Percentiles rank a stretch among this genome's conserved stretches.
Evolutionary conservation across 2,797 vertebrate genomes (phyloP).

Genomic region (Toxotes lorentzi): DNA sequence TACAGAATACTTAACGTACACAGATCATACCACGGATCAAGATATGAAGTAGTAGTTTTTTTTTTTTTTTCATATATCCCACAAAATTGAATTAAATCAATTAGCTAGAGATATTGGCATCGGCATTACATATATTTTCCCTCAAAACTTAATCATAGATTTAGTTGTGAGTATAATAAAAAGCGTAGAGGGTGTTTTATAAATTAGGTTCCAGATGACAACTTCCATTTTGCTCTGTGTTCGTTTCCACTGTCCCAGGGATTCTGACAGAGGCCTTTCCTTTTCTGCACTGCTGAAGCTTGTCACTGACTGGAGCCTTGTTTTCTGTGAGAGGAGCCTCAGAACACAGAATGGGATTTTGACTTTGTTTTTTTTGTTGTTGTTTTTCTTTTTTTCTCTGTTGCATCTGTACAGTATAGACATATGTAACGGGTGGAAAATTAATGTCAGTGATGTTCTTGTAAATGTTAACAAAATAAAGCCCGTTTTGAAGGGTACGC

Average conservation of each 20-base stretch:
- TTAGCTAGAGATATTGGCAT: slow-evolving; percentile 55
- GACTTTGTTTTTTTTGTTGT: slow-evolving; percentile 7
- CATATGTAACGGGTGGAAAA: slow-evolving; percentile 81
- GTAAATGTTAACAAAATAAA: slow-evolving; percentile 89
- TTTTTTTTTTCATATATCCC: slow-evolving; percentile 34
- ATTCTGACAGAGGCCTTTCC: slow-evolving; percentile 58
- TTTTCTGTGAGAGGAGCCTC: slow-evolving; percentile 70
- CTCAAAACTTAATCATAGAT: slow-evolving; percentile 40
- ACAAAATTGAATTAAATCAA: slow-evolving; percentile 45
- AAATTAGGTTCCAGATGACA: slow-evolving; percentile 53
- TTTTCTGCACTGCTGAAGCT: slow-evolving; percentile 78
- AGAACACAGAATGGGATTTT: slow-evolving; percentile 64
- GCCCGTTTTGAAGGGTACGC: slow-evolving; percentile 80
- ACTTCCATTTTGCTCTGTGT: slow-evolving; percentile 54
- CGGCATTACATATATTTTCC: slow-evolving; percentile 50
- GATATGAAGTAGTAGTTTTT: slow-evolving; percentile 17
- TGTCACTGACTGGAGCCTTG: slow-evolving; percentile 70
- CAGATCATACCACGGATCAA: slow-evolving; percentile 7
- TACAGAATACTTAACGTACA: slow-evolving; percentile 45
- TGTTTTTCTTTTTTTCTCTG: slow-evolving; percentile 53
- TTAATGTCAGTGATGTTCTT: slow-evolving; percentile 87
- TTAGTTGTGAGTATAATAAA: slow-evolving; percentile 43
- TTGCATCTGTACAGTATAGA: slow-evolving; percentile 84
- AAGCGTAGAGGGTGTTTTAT: slow-evolving; percentile 42
- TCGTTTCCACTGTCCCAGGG: slow-evolving; percentile 61